Base-by-base conservation (phyloP, 2,113 vertebrate species). In the Myrmecobius fasciatus region DNA sequence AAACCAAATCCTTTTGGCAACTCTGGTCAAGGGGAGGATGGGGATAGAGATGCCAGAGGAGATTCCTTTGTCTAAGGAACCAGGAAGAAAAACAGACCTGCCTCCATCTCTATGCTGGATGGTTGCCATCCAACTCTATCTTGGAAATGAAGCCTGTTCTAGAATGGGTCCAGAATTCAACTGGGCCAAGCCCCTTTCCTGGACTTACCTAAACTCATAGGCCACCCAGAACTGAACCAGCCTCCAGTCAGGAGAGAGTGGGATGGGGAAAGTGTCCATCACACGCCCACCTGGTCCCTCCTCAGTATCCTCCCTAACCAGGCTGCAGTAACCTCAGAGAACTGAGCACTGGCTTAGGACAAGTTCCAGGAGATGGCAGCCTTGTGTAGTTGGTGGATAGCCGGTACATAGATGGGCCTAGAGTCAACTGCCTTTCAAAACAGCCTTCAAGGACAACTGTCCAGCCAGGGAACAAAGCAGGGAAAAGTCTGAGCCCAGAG, bases 351-450 rank as follows among this genome's bases (percentile, higher is more conserved):
- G 89, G 52, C 51, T 89, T 2, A 0, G n/a, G 91, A 47, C 88
- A 91, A 88, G 17, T 56, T 92, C 93, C 95, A 96, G 95, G 93
- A 95, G 96, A 91, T 75, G 92, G 92, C 92, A 95, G 92, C 93
- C 25, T 0, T 14, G 20, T 51, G 24, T 67, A 56, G 47, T 53
- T 17, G 60, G 49, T 46, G 8, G 95, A 46, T 26, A 54, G 43
- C 31, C 28, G 17, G 8, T 22, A 3, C 28, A 28, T 25, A 67
- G 51, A 26, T 17, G 67, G 53, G 25, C 36, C n/a, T 53, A n/a
- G 89, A 75, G 88, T 53, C 7, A 51, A 53, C 46, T 7, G n/a
- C 24, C 25, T 48, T 67, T n/a, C 47, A 2, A 60, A 53, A 60
- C 43, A 48, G 26, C 52, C 22, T 25, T 25, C 54, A 91, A 31